Evolutionary conservation across 1,140 invertebrate species (phyloP).

Genomic region (Lanistes nyassanus): DNA sequence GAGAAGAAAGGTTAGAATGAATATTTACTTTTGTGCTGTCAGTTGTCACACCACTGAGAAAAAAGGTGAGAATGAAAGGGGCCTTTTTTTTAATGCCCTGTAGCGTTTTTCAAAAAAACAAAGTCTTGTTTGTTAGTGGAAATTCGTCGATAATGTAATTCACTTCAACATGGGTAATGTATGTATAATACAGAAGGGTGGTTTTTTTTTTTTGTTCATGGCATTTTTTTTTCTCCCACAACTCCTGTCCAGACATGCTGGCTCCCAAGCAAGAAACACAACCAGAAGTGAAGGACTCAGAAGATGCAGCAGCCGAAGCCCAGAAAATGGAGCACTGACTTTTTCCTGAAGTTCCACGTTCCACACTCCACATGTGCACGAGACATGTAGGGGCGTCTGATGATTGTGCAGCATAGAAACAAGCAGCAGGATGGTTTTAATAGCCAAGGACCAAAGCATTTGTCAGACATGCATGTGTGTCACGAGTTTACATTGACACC

Average conservation of each 20-base stretch:
- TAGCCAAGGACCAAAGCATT: background rate
- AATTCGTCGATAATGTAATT: background rate
- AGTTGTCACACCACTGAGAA: background rate
- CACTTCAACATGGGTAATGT: too few relatives aligned
- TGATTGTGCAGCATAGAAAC: background rate
- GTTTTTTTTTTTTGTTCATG: background rate
- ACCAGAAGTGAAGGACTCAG: slow-evolving; percentile 20
- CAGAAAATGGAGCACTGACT: slow-evolving; percentile 36
- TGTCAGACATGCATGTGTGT: too few relatives aligned
- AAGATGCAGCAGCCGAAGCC: slow-evolving; percentile 7
- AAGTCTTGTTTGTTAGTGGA: background rate
- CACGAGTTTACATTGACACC: too few relatives aligned
- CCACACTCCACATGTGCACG: background rate
- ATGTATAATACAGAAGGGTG: too few relatives aligned
- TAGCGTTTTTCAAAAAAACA: background rate
- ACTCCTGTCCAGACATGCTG: background rate
- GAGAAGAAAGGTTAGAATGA: slow-evolving; percentile 28
- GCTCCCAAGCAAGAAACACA: slow-evolving; percentile 6
- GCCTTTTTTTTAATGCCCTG: background rate
- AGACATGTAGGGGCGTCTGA: background rate
- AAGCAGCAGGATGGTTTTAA: background rate
- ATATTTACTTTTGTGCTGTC: background rate
- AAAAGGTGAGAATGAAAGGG: background rate
- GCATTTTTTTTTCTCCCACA: background rate
- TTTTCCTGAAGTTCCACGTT: background rate